A percentile compares a stretch with the other conserved stretches of the same genome.
phyloP scores from a whole-genome alignment of 2,888 invertebrate genomes.

The Catocala fraxini region DNA sequence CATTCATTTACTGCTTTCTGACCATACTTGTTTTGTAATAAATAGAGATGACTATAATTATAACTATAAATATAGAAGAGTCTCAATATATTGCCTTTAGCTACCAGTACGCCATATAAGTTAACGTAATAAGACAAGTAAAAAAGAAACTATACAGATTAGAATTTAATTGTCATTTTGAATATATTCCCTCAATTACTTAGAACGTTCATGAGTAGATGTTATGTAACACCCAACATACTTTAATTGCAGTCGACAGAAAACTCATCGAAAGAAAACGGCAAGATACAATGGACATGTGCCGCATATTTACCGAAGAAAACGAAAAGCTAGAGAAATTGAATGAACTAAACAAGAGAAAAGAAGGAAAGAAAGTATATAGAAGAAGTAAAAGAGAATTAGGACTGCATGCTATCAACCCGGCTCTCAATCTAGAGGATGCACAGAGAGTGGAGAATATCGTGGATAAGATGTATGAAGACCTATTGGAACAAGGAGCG shows the following conservation, averaged over 20 bases:
- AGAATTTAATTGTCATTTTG: too few relatives aligned
- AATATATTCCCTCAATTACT: too few relatives aligned
- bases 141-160: too few relatives aligned
- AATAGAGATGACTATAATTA: too few relatives aligned
- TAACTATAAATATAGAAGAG: too few relatives aligned
- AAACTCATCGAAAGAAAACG: conserved; percentile 72
- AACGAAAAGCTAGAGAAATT: conserved; percentile 45
- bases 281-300: conserved; percentile 78
- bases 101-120: too few relatives aligned
- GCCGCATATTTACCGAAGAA: conserved; percentile 71
- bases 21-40: too few relatives aligned
- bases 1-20: too few relatives aligned
- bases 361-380: conserved; percentile 8
- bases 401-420: conserved; percentile 42
- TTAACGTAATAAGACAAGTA: too few relatives aligned
- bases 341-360: conserved; percentile 8
- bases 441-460: conserved; percentile 67
- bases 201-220: too few relatives aligned
- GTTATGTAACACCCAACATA: too few relatives aligned
- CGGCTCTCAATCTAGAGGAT: conserved; percentile 55
- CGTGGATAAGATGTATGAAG: conserved; percentile 76
- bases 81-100: too few relatives aligned
- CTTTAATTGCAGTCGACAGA: conserved; percentile 61
- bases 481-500: conserved; percentile 61
- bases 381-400: conserved; percentile 52